phyloP scores from a whole-genome alignment of 2,113 vertebrate species.

The Phaethon lepturus region DNA sequence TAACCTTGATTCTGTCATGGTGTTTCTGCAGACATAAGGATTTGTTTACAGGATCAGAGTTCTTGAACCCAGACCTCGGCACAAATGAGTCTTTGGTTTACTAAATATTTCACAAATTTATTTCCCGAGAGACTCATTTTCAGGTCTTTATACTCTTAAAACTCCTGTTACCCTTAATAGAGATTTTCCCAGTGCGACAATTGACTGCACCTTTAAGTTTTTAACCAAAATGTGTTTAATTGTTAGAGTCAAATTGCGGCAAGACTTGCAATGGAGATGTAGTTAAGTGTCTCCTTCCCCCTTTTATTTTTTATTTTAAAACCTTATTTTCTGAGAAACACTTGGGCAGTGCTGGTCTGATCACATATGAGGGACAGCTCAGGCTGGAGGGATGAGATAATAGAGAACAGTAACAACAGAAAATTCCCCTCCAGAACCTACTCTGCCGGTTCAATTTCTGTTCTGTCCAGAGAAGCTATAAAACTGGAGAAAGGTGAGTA shows the following conservation, averaged over 20 bases:
- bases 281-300: background rate
- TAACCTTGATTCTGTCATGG: background rate
- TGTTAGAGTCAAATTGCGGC: background rate
- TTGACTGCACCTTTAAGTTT: background rate
- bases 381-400: constrained; percentile 73
- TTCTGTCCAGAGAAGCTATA: constrained; percentile 78
- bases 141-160: background rate
- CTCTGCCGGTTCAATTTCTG: constrained; percentile 77
- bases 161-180: background rate
- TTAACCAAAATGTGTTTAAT: background rate
- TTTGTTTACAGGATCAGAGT: background rate
- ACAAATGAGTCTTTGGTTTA: background rate
- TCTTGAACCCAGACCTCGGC: background rate
- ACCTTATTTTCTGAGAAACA: constrained; percentile 55
- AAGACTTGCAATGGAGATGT: background rate
- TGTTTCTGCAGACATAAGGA: background rate
- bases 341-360: constrained; percentile 31
- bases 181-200: background rate
- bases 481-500: constrained; percentile 79
- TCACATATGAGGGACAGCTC: constrained; percentile 51
- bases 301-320: background rate
- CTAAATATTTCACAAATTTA: background rate
- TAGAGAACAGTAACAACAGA: constrained; percentile 53
- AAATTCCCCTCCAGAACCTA: constrained; percentile 65
- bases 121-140: background rate